Evolutionary conservation across 2,113 vertebrate genomes (phyloP), one percentile per base, ranked within the genome.

Genomic region (Eublepharis macularius): DNA sequence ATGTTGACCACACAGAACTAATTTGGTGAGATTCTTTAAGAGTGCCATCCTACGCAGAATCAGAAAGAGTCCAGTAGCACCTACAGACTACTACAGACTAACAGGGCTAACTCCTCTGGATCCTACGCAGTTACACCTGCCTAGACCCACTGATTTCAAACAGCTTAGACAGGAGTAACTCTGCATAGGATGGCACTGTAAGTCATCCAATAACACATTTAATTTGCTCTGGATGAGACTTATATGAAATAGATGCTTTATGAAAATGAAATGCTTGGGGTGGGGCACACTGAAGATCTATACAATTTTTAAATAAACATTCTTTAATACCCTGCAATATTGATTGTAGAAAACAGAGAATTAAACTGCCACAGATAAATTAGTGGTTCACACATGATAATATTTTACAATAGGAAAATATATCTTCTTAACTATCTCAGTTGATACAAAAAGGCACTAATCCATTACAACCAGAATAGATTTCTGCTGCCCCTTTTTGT

Each of bases 361-460:
- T 85, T n/a, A 81, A 66, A 84, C 87, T 70, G 68, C 26, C 54
- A 57, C 5, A 72, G 54, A 83, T 88, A 72, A 43, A 78, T 77
- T 72, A 72, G 66, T n/a, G 17, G 45, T 47, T 65, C 86, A 65
- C 76, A 70, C 85, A n/a, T 90, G 39, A 91, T 49, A 89, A 87
- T 54, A 70, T 90, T 88, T 72, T 80, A 88, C 45, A 90, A 51
- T 65, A 87, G 78, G 74, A 90, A 86, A 89, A 86, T 72, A 72
- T 65, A 90, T 92, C 47, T 90, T 89, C 78, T 88, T 90, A 80
- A 91, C 49, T 41, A 92, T 76, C 82, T 85, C 57, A 47, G 88
- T 83, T 26, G 17, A 74, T 79, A 82, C 32, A 85, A 86, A 91
- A 94, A 95, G 93, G 91, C 94, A 94, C 92, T 89, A 60, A 89